Conservation (phyloP, 2,113 vertebrate species). For the rat (Rattus norvegicus) region DNA sequence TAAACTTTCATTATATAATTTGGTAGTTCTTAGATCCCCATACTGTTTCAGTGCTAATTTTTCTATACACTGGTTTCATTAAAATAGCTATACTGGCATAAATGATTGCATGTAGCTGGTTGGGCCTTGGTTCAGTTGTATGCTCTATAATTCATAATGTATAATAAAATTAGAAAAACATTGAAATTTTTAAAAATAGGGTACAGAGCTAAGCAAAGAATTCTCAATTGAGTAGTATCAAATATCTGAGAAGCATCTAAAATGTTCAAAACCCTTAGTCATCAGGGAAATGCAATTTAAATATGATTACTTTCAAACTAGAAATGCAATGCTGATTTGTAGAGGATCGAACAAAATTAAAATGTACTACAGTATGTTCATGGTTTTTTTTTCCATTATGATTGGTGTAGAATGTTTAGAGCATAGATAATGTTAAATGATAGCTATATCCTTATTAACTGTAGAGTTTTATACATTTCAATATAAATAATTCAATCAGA, state of each 20-base stretch:
- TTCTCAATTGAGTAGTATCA: no score
- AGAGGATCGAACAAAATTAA: neutral
- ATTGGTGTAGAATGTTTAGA: neutral
- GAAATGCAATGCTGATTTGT: neutral
- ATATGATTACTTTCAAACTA: neutral
- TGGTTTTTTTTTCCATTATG: neutral
- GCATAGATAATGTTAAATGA: neutral
- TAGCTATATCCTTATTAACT: no score
- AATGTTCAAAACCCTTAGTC: no score
- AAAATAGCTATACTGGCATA: constrained; percentile 16
- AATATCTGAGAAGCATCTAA: no score
- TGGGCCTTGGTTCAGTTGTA: neutral
- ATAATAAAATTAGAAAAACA: constrained; percentile 6
- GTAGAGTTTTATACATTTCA: neutral
- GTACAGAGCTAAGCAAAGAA: no score
- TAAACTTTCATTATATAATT: neutral
- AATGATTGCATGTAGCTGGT: neutral
- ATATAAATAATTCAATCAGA: neutral
- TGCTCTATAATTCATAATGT: constrained; percentile 18
- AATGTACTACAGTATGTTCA: neutral
- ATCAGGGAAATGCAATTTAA: no score
- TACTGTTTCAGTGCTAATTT: neutral
- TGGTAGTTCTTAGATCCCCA: neutral
- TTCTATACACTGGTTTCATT: neutral
- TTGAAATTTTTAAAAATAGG: neutral